These are phyloP conservation scores for Erynnis tages DNA, from an alignment of 2,888 invertebrate species.

Conservation along the genomic window DNA sequence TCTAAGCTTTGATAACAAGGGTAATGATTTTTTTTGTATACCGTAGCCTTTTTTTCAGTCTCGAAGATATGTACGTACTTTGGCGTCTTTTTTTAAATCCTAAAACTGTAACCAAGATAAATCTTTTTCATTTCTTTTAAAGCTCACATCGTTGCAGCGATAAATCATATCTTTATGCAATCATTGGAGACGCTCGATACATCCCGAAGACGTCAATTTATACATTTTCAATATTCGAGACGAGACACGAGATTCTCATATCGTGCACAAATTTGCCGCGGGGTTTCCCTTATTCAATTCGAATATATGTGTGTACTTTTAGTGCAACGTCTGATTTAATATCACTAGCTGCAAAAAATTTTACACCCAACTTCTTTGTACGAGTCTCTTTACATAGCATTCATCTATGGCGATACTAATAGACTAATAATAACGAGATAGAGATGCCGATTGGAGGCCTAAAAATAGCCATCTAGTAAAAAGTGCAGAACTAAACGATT, in stretches of 20 bases:
- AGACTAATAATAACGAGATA: too few species aligned
- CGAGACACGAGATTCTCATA: conserved; percentile 50
- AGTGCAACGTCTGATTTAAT: background rate
- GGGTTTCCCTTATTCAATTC: background rate
- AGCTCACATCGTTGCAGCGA: conserved; percentile 15
- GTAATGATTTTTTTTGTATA: too few species aligned
- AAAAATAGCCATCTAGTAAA: too few species aligned
- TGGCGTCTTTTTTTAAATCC: background rate
- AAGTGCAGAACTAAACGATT: too few species aligned
- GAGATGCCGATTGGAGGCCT: too few species aligned
- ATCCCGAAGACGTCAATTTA: conserved; percentile 48
- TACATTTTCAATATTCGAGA: conserved; percentile 54
- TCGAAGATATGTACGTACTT: too few species aligned
- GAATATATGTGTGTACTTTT: background rate
- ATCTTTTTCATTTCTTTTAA: conserved; percentile 4
- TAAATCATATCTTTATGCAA: conserved; percentile 55
- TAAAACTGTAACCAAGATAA: background rate
- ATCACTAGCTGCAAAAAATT: too few species aligned
- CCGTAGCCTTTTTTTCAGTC: too few species aligned
- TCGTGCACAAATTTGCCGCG: conserved; percentile 24
- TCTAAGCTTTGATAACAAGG: too few species aligned
- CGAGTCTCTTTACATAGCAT: too few species aligned
- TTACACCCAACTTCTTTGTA: too few species aligned
- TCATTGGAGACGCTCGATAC: conserved; percentile 46
- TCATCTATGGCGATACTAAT: too few species aligned